phyloP scores from a whole-genome alignment of 2,888 invertebrate species.

The Drosophila merina region DNA sequence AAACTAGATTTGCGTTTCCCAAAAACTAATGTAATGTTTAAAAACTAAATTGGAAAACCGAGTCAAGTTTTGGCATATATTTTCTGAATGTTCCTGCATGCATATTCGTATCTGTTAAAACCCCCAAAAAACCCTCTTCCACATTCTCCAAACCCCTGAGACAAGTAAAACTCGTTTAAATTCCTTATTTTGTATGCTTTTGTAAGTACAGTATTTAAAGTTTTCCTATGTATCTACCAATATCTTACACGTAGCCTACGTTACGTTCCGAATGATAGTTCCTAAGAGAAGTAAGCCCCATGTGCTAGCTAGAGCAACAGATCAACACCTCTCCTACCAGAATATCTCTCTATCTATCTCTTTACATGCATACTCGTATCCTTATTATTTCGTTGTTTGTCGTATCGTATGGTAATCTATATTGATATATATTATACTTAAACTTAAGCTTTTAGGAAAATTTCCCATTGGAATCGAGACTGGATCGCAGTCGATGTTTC shows the following conservation, averaged over 20 bases:
- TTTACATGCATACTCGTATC: constrained; percentile 36
- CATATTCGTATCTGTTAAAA: constrained; percentile 13
- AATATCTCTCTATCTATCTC: constrained; percentile 38
- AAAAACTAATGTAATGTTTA: too few species aligned
- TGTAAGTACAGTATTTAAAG: constrained; percentile 70
- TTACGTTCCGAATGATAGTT: constrained; percentile 60
- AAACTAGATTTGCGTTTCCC: constrained; percentile 3
- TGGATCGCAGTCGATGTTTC: constrained; percentile 37
- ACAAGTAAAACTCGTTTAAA: constrained; percentile 28
- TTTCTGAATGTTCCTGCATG: constrained; percentile 47
- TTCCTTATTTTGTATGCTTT: constrained; percentile 60
- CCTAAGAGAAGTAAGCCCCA: constrained; percentile 50
- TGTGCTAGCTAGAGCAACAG: constrained; percentile 79
- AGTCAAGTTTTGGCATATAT: constrained; percentile 26
- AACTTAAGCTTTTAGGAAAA: constrained; percentile 61
- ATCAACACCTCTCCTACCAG: constrained; percentile 84
- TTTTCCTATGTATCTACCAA: constrained; percentile 55
- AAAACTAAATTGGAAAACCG: not conserved
- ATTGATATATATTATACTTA: constrained; percentile 49
- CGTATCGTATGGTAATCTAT: constrained; percentile 44
- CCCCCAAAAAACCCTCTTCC: constrained; percentile 12
- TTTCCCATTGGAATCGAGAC: constrained; percentile 29
- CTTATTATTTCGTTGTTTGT: constrained; percentile 41
- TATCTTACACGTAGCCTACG: constrained; percentile 8
- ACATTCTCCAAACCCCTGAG: constrained; percentile 23